A percentile compares a stretch with the other conserved stretches of the same genome.
These are phyloP conservation scores for Eidolon dupreanum DNA, from an alignment of 2,797 vertebrate species.

Conservation along the genomic window DNA sequence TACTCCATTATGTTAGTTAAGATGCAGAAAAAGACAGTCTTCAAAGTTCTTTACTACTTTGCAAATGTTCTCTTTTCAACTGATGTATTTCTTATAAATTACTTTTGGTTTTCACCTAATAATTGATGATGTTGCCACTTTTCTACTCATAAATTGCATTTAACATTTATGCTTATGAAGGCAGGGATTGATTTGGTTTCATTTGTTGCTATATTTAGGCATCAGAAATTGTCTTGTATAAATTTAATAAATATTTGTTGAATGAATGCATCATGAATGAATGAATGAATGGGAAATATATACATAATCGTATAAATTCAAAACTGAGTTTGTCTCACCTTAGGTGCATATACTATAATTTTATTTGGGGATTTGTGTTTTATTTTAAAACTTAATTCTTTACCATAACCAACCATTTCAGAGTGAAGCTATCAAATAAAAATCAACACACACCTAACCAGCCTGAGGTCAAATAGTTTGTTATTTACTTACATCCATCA, in stretches of 20 bases:
- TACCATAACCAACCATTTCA: background rate
- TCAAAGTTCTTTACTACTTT: background rate
- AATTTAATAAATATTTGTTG: background rate
- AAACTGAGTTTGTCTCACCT: background rate
- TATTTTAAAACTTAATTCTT: background rate
- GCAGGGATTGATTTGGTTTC: background rate
- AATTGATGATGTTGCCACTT: background rate
- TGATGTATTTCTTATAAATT: background rate
- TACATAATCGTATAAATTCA: background rate
- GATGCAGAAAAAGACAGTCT: background rate
- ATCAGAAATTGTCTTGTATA: background rate
- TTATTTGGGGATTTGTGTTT: background rate
- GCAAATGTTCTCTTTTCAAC: background rate
- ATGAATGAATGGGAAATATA: background rate
- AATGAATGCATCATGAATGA: background rate
- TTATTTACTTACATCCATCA: background rate
- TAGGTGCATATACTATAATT: background rate
- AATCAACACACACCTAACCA: background rate
- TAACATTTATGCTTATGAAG: background rate
- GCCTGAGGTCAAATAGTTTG: background rate
- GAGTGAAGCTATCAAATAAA: slow-evolving; percentile 22
- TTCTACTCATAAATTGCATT: background rate
- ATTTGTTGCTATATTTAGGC: background rate
- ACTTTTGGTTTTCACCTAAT: background rate
- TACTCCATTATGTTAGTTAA: background rate